A percentile compares a stretch with the other conserved stretches of the same genome.
Conservation (phyloP, 2,888 invertebrate species). For the Orthosia gracilis region DNA sequence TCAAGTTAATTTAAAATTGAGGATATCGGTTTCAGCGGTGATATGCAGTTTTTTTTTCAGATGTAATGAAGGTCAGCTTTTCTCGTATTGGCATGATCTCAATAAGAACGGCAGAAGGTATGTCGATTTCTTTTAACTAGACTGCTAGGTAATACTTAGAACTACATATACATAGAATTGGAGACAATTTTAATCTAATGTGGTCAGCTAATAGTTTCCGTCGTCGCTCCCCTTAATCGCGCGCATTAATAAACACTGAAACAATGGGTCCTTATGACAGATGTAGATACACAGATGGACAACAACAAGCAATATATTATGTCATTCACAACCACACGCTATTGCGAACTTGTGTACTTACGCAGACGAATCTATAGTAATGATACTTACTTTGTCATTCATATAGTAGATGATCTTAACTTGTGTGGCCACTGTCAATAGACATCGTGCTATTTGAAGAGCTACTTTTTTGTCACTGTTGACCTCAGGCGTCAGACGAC, state of each 20-base stretch:
- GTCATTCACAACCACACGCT: slow-evolving; percentile 19
- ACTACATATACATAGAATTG: neutral
- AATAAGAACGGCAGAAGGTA: neutral
- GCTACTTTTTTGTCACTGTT: slow-evolving; percentile 10
- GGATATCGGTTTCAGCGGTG: neutral
- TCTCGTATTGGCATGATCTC: neutral
- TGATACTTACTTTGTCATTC: neutral
- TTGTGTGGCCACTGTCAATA: neutral
- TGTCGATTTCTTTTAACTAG: too few species aligned
- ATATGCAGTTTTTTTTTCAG: neutral
- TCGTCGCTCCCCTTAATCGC: neutral
- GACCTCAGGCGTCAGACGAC: neutral
- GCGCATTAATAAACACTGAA: slow-evolving; percentile 1
- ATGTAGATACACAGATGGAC: neutral
- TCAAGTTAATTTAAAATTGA: slow-evolving; percentile 2
- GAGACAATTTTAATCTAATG: neutral
- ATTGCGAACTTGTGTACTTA: slow-evolving; percentile 2
- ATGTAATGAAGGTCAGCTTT: neutral
- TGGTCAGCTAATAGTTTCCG: neutral
- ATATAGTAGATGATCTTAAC: neutral
- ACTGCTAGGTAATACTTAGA: too few species aligned
- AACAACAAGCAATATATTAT: neutral
- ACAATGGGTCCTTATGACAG: slow-evolving; percentile 31
- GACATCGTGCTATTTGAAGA: neutral
- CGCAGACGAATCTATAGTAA: neutral